Conservation (phyloP, 2,888 invertebrate genomes). For the Parelbella ahira region DNA sequence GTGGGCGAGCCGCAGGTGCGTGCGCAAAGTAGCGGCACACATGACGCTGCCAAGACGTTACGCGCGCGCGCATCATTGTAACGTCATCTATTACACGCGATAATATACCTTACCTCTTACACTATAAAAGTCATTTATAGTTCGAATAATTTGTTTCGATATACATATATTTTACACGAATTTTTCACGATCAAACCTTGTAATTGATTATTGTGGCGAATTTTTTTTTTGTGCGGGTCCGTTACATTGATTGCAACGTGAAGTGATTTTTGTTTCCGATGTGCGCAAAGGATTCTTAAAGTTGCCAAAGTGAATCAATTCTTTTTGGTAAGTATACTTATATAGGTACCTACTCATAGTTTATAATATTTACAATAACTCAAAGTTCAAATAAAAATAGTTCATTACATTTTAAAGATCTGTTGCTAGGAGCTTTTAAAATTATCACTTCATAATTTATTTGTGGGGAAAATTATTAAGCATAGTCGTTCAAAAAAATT, state of each 20-base stretch:
- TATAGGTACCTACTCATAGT: too few species aligned
- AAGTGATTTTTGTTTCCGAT: constrained; percentile 3
- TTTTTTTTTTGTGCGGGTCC: not conserved
- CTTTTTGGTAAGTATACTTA: constrained; percentile 7
- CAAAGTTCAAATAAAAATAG: too few species aligned
- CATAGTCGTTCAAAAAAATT: too few species aligned
- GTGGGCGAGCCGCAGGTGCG: constrained; percentile 44
- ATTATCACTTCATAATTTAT: too few species aligned
- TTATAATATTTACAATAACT: too few species aligned
- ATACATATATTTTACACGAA: constrained; percentile 5
- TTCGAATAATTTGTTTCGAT: too few species aligned
- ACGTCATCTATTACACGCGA: constrained; percentile 32
- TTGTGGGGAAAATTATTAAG: too few species aligned
- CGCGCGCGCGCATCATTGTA: constrained; percentile 36
- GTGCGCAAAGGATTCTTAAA: constrained; percentile 1
- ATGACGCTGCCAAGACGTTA: constrained; percentile 56
- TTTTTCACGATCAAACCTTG: constrained; percentile 7
- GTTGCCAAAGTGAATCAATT: not conserved
- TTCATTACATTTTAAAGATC: too few species aligned
- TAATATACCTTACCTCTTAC: constrained; percentile 35
- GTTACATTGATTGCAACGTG: constrained; percentile 5
- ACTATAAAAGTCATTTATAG: too few species aligned
- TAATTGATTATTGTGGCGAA: not conserved
- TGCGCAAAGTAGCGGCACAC: constrained; percentile 64
- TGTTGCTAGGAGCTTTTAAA: too few species aligned